These are phyloP conservation scores for Doryteuthis pealeii DNA, from an alignment of 1,140 invertebrate species.

Conservation along the genomic window DNA sequence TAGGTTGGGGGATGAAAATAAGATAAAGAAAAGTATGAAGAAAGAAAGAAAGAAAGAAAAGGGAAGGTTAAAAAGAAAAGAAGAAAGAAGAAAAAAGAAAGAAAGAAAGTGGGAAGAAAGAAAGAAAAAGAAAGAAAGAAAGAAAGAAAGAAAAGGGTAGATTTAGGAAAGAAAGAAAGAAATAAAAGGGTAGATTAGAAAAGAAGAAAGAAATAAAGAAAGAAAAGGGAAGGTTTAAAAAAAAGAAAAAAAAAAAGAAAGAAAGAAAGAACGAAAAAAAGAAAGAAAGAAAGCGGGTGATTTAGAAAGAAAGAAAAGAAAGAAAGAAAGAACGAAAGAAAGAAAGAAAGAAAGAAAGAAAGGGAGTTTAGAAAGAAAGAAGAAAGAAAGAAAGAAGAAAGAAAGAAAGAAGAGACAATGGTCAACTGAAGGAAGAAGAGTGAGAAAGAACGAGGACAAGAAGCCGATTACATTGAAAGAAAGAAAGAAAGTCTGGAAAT, in stretches of 20 bases:
- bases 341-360: no score
- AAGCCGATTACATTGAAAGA: no score
- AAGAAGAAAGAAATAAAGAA: background rate
- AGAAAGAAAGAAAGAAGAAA: no score
- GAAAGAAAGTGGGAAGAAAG: background rate
- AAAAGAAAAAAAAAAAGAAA: background rate
- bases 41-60: background rate
- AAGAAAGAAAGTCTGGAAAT: no score
- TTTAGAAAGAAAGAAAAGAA: no score
- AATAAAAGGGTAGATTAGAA: background rate
- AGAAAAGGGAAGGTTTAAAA: background rate
- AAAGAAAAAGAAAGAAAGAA: background rate
- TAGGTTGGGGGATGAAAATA: background rate
- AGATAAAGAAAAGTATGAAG: background rate
- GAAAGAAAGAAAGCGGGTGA: conserved; percentile 1
- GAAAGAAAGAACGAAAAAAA: background rate
- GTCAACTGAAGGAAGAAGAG: no score
- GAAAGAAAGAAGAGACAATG: no score
- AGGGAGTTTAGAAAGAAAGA: no score
- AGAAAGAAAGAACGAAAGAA: no score
- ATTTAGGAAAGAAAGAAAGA: background rate
- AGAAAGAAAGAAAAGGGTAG: background rate
- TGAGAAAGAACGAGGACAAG: no score
- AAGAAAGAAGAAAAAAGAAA: background rate
- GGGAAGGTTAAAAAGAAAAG: conserved; percentile 10